These are phyloP conservation scores for Ardeotis arabs DNA, from an alignment of 2,113 vertebrate species.

Conservation along the genomic window DNA sequence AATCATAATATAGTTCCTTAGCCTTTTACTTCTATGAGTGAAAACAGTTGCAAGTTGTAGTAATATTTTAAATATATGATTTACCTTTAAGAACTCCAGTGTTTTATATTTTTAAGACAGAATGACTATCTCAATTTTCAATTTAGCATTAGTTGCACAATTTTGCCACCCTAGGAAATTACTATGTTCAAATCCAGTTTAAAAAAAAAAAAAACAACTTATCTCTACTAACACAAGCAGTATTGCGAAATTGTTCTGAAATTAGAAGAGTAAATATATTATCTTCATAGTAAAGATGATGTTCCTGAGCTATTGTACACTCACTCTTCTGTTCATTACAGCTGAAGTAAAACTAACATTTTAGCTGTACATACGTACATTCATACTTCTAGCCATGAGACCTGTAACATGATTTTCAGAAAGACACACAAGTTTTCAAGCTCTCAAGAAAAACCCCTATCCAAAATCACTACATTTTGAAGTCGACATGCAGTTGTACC, in stretches of 20 bases:
- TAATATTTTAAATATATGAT: not conserved
- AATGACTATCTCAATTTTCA: not conserved
- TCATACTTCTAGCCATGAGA: not conserved
- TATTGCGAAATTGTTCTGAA: not conserved
- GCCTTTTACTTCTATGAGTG: not conserved
- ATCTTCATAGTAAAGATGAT: not conserved
- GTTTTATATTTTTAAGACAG: not conserved
- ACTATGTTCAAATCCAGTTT: not conserved
- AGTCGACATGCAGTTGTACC: not conserved
- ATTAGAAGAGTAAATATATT: not conserved
- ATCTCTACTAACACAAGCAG: not conserved
- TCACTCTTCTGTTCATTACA: not conserved
- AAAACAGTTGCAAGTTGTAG: not conserved
- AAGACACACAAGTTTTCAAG: not conserved
- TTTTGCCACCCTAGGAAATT: not conserved
- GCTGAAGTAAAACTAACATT: not conserved
- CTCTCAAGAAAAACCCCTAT: not conserved
- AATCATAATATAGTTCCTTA: not conserved
- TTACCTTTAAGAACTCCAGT: not conserved
- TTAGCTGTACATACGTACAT: not conserved
- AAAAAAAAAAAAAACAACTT: not conserved
- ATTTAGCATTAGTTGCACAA: not conserved
- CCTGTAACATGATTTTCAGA: not conserved
- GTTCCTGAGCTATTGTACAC: not conserved
- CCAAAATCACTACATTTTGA: not conserved